Percentiles rank a stretch among this genome's conserved stretches.
These are phyloP conservation scores for Ataeniobius toweri DNA, from an alignment of 2,797 vertebrate species.

Conservation along the genomic window DNA sequence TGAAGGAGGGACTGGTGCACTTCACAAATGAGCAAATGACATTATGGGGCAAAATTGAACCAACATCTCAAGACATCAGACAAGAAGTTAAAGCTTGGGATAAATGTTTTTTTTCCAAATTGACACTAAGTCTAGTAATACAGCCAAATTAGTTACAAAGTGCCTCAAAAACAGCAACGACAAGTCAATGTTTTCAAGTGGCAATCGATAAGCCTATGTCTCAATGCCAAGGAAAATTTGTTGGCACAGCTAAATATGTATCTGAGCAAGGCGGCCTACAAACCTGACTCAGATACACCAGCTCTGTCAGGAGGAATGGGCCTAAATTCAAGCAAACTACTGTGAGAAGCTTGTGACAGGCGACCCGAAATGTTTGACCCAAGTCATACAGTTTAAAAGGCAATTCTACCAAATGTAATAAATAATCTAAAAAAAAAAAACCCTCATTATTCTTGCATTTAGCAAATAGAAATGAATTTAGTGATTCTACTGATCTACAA, in stretches of 20 bases:
- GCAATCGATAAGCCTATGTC: not conserved
- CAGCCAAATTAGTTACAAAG: not conserved
- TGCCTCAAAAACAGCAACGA: not conserved
- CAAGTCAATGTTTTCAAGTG: no score
- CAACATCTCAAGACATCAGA: not conserved
- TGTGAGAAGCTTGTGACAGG: not conserved
- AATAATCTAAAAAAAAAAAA: not conserved
- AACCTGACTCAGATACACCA: not conserved
- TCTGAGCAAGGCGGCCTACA: not conserved
- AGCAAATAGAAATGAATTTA: not conserved
- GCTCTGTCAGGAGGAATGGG: not conserved
- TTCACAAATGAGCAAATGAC: not conserved
- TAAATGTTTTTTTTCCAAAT: not conserved
- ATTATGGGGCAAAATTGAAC: not conserved
- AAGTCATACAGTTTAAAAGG: not conserved
- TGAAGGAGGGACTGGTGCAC: not conserved
- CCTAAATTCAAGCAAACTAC: not conserved
- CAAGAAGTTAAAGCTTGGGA: not conserved
- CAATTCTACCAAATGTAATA: not conserved
- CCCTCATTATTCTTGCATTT: not conserved
- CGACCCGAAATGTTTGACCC: not conserved
- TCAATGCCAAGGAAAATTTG: not conserved
- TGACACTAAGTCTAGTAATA: not conserved
- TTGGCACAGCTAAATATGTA: not conserved
- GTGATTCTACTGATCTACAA: not conserved